Evolutionary conservation across 2,888 invertebrate genomes (phyloP), one percentile per base, ranked within the genome.

Genomic region (Caenorhabditis sp.): DNA sequence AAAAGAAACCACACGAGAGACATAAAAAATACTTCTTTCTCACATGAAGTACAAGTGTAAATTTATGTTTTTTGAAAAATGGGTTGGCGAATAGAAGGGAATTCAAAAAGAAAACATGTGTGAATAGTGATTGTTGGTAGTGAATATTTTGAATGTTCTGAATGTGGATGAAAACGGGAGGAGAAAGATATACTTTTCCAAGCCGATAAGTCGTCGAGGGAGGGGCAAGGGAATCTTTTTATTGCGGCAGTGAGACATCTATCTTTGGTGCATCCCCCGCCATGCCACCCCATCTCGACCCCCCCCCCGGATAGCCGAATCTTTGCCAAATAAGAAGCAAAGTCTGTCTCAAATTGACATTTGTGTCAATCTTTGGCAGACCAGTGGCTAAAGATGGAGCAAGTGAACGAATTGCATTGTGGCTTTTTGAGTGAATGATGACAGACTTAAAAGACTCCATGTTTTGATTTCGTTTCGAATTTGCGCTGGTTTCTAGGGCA

Each of bases 161-260:
- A 9, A 32, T 9, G 32, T 15, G 26, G 28, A 28, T 28, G 51
- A 8, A n/a, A 22, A 15, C 40, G n/a, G 60, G 22, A n/a, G n/a
- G n/a, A n/a, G 26, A 26, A 13, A 51, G 74, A 76, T 67, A 76
- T 76, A 76, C 67, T 76, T 67, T 67, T 69, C 60, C 35, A 35
- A 28, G 28, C 67, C 67, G 61, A 76, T 76, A 76, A 76, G 58
- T 74, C 56, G 53, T 60, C 60, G 40, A 22, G 40, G 44, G 11
- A 32, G 67, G 51, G 28, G 44, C 65, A 55, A 61, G 65, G 56
- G 51, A 65, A 60, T 65, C 58, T 60, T 53, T 76, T 67, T 76
- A 76, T 76, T 76, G 67, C 76, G 44, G 5, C 60, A 72, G 58
- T 64, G 72, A 76, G 76, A 76, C 76, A 76, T 74, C 74, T 74